Conservation (phyloP, 2,797 vertebrate genomes). For the Hyperoplus immaculatus region DNA sequence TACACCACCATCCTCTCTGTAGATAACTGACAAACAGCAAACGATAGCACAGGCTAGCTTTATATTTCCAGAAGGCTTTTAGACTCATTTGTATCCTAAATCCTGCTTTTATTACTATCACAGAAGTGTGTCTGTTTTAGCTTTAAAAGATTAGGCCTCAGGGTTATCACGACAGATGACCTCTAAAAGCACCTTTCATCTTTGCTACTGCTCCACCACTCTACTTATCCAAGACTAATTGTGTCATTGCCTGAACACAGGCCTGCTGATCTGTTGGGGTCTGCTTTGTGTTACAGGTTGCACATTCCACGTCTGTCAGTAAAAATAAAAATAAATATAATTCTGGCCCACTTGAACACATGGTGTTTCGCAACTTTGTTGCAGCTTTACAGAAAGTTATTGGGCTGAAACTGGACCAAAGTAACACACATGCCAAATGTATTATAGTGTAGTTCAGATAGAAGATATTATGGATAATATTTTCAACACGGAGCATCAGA, state of each 20-base stretch:
- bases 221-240: conserved; percentile 69
- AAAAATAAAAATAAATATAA: conserved; percentile 11
- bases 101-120: conserved; percentile 33
- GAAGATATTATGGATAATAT: background rate
- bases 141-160: conserved; percentile 40
- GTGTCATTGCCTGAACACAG: conserved; percentile 51
- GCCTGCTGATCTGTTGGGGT: conserved; percentile 38
- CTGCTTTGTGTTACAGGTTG: conserved; percentile 63
- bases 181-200: conserved; percentile 55
- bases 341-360: background rate
- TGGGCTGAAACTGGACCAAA: background rate
- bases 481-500: background rate
- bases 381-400: conserved; percentile 19
- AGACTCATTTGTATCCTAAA: conserved; percentile 9
- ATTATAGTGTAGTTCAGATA: background rate
- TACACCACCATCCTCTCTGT: background rate
- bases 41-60: background rate
- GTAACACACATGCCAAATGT: background rate
- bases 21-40: background rate
- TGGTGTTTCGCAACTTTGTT: background rate
- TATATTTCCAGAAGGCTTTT: conserved; percentile 6
- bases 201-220: conserved; percentile 29
- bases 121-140: conserved; percentile 46
- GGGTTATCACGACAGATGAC: conserved; percentile 66
- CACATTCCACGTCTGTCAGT: conserved; percentile 36